A percentile compares a stretch with the other conserved stretches of the same genome.
phyloP scores from a whole-genome alignment of 1,140 invertebrate genomes.

The Eriocheir sinensis region DNA sequence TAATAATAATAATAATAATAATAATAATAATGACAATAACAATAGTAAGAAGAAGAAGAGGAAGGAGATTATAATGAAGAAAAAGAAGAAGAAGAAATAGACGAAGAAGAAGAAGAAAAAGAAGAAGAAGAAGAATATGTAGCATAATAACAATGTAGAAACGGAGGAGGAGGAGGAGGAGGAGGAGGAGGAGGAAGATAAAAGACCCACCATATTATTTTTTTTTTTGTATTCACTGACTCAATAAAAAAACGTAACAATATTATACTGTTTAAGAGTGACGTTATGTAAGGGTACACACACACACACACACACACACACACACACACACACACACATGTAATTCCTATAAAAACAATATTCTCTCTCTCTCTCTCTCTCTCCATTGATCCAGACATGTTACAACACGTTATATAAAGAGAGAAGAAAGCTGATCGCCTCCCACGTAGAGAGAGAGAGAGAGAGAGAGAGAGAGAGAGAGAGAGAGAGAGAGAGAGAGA shows the following conservation, averaged over 20 bases:
- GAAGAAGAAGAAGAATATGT: background rate
- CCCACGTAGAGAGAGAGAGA: constrained; percentile 33
- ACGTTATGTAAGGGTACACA: too few relatives aligned
- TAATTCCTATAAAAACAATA: too few relatives aligned
- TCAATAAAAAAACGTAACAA: too few relatives aligned
- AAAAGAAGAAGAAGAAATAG: background rate
- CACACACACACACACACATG: too few relatives aligned
- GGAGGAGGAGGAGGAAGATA: background rate
- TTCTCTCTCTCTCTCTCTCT: too few relatives aligned
- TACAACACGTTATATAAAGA: background rate
- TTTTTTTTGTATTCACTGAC: too few relatives aligned
- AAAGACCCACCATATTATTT: too few relatives aligned
- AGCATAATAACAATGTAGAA: background rate
- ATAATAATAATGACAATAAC: background rate
- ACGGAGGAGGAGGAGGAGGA: background rate
- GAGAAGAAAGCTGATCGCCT: background rate
- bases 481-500: constrained; percentile 25
- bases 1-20: background rate
- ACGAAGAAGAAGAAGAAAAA: background rate
- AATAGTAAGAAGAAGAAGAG: background rate
- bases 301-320: too few relatives aligned
- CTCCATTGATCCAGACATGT: background rate
- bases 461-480: constrained; percentile 43
- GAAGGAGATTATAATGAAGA: background rate
- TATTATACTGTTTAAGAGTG: too few relatives aligned